Base-by-base conservation (phyloP, 2,797 vertebrate species). In the Notolabrus celidotus region DNA sequence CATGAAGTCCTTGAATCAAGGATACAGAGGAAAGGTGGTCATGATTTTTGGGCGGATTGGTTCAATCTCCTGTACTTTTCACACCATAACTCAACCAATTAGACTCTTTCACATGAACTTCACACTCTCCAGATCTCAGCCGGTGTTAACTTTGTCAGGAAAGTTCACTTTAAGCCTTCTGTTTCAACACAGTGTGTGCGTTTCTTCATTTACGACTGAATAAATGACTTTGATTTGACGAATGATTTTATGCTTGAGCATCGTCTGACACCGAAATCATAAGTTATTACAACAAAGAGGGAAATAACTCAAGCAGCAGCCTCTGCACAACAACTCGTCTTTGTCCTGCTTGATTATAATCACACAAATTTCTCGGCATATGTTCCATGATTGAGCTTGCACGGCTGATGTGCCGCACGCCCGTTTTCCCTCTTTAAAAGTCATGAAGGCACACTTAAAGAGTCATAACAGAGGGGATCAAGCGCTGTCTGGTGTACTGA, bases 401-500 rank as follows among this genome's bases (percentile, higher is more conserved):
- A 75, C 63, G 79, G 45, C 27, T 81, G 45, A 65, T n/a, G 33
- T 16, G 7, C 29, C 2, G 22, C 64, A 65, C 58, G 49, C 50
- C 23, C 8, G 41, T 25, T 68, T 74, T 71, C 33, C 47, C 45
- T 46, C 47, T 59, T 73, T 69, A 69, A 76, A 83, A 52, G 50
- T 65, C 67, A 83, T 76, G 57, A 56, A 68, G 55, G 74, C 64
- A 78, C 60, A 77, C 70, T 71, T 77, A 75, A 23, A 42, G 43
- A 71, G 46, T 63, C 64, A 20, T 52, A 71, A 61, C 22, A 34
- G 27, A n/a, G 39, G 5, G 53, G 34, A 64, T 50, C 16, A 63
- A 68, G 71, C 3, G 7, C 66, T 10, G 54, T 50, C 64, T 67
- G 64, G 79, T 79, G 80, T 77, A 67, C 56, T 2, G 57, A 70